These are phyloP conservation scores for Myocastor coypus DNA, from an alignment of 2,113 vertebrate genomes.

Conservation along the genomic window DNA sequence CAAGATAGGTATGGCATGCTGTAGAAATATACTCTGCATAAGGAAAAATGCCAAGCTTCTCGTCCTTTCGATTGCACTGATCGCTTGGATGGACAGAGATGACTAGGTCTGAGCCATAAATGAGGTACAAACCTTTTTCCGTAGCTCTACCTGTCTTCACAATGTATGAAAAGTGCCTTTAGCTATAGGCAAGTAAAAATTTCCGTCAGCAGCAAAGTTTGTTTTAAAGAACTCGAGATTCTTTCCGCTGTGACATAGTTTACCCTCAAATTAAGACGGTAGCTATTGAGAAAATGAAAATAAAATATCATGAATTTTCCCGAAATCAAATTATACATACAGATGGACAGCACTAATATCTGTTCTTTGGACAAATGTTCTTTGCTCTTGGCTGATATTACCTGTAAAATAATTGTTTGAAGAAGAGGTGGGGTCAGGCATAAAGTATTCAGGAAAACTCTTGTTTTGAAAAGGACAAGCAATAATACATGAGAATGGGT, in stretches of 20 bases:
- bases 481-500: constrained; percentile 59
- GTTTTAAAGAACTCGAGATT: background rate
- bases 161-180: constrained; percentile 22
- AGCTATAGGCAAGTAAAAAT: constrained; percentile 1
- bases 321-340: background rate
- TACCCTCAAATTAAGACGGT: background rate
- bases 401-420: constrained; percentile 45
- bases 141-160: background rate
- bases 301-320: background rate
- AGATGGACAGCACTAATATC: background rate
- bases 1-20: background rate
- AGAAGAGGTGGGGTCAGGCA: background rate
- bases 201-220: background rate
- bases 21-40: background rate
- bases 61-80: background rate
- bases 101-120: constrained; percentile 13
- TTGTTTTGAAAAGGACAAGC: constrained; percentile 61
- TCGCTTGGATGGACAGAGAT: background rate
- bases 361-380: constrained; percentile 14
- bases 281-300: constrained; percentile 21
- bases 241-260: background rate
- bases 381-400: constrained; percentile 34
- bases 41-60: background rate
- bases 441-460: background rate
- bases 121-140: background rate